Evolutionary conservation across 2,797 vertebrate species (phyloP), one percentile per base, ranked within the genome.

Genomic region (Lepilemur septentrionalis): DNA sequence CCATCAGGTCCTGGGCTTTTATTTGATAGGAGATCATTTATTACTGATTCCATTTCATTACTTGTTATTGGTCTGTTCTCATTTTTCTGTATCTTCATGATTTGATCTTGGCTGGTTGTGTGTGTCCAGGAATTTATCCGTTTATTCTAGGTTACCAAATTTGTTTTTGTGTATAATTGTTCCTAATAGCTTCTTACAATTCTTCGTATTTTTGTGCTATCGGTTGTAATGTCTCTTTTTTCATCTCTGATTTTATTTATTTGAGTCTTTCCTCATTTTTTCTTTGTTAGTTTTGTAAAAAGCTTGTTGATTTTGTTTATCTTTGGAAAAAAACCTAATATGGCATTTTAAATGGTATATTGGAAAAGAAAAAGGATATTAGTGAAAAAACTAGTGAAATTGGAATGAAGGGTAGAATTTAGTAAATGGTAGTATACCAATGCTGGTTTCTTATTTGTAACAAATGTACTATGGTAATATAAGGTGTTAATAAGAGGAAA

Each of bases 311-410:
- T 57, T 79, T 57, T 41, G 22, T 38, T 57, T 57, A 38, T 28
- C 23, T 79, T 79, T 79, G 25, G 3, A 2, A 79, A 79, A 38
- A 61, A 81, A 18, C 38, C 15, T 57, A 76, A 81, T 48, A 63
- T 18, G n/a, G 14, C 41, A 73, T 85, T 89, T 92, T 78, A 18
- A 70, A 70, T 82, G 28, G 7, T 28, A 82, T 90, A 25, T 78
- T 76, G 67, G 20, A 91, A 63, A 7, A 61, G 22, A 70, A 41
- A 84, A 89, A 79, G 22, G 28, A 28, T n/a, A 63, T 65, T 82
- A 48, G 46, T 97, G 52, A 79, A 55, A 48, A 94, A 94, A 72
- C 46, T 86, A 90, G n/a, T 70, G 55, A 84, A n/a, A 78, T n/a
- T n/a, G 48, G 43, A 89, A 63, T 43, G 25, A 76, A 52, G 18